Evolutionary conservation across 2,113 vertebrate species (phyloP).

Genomic region (Motacilla alba): DNA sequence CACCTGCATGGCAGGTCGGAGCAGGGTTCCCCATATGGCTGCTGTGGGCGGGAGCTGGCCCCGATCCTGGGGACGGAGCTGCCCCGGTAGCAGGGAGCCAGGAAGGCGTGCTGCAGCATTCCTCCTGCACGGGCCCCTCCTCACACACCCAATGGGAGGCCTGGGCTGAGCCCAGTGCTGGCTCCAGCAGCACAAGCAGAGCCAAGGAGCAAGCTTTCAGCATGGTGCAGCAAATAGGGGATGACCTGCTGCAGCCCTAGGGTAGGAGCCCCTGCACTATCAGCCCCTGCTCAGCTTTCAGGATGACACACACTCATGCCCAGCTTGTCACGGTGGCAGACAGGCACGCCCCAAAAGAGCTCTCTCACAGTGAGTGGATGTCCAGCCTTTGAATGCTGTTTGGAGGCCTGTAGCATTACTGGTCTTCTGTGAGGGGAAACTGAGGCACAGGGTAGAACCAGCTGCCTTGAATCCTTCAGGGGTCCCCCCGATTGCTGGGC

Average conservation of each 20-base stretch:
- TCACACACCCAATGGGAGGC: not conserved
- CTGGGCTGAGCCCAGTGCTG: not conserved
- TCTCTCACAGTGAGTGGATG: not conserved
- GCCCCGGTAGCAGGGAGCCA: not conserved
- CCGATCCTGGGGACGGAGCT: not conserved
- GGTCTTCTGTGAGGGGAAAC: not conserved
- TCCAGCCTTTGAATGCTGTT: not conserved
- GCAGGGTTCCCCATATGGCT: constrained; percentile 33
- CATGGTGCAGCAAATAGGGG: not conserved
- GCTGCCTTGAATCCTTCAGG: not conserved
- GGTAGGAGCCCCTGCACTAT: not conserved
- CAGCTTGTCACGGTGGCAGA: fast-evolving
- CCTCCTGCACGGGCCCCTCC: not conserved
- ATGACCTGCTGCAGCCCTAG: not conserved
- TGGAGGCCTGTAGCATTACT: not conserved
- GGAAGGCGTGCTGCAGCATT: not conserved
- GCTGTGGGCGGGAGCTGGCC: not conserved
- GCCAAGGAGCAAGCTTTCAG: not conserved
- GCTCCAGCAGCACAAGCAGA: not conserved
- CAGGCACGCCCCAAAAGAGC: not conserved
- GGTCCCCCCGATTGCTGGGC: not conserved
- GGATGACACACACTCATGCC: not conserved
- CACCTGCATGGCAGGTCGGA: not conserved
- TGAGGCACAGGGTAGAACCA: not conserved
- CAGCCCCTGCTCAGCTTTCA: not conserved